Percentiles rank a stretch among this genome's conserved stretches.
Conservation (phyloP, 2,888 invertebrate species). For the Drosophila subsilvestris region DNA sequence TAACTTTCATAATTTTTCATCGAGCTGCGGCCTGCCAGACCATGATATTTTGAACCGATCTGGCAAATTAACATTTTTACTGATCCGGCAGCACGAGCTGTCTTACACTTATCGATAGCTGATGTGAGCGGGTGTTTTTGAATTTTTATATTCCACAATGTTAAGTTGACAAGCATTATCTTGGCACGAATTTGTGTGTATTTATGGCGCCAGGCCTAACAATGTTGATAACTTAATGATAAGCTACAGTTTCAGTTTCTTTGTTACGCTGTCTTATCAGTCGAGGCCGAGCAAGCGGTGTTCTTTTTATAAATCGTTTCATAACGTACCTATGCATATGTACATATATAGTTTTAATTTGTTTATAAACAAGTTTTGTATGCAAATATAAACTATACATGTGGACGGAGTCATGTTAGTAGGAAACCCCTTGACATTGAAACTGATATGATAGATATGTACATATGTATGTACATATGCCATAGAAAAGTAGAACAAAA, state of each 20-base stretch:
- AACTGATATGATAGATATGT: constrained; percentile 12
- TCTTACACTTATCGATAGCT: background rate
- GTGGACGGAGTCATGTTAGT: background rate
- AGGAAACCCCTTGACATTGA: constrained; percentile 41
- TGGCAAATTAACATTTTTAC: too few relatives aligned
- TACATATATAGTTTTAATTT: constrained; percentile 14
- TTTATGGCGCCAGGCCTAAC: constrained; percentile 8
- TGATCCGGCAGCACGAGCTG: too few relatives aligned
- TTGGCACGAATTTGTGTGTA: background rate
- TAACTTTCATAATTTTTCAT: too few relatives aligned
- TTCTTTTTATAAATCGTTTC: constrained; percentile 25
- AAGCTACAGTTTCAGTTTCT: constrained; percentile 11
- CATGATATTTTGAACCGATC: too few relatives aligned
- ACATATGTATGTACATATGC: background rate
- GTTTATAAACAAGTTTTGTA: constrained; percentile 39
- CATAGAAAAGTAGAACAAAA: background rate
- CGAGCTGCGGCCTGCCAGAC: too few relatives aligned
- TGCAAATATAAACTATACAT: constrained; percentile 14
- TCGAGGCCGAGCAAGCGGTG: constrained; percentile 10
- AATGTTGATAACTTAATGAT: constrained; percentile 15
- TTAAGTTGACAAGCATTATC: background rate
- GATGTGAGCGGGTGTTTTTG: background rate
- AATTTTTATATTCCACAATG: background rate
- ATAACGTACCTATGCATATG: constrained; percentile 17
- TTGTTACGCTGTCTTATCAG: constrained; percentile 33